Evolutionary conservation across 64 coral and sea anemone species (phyloP), one percentile per base, ranked within the genome.

Genomic region (Pocillopora verrucosa): DNA sequence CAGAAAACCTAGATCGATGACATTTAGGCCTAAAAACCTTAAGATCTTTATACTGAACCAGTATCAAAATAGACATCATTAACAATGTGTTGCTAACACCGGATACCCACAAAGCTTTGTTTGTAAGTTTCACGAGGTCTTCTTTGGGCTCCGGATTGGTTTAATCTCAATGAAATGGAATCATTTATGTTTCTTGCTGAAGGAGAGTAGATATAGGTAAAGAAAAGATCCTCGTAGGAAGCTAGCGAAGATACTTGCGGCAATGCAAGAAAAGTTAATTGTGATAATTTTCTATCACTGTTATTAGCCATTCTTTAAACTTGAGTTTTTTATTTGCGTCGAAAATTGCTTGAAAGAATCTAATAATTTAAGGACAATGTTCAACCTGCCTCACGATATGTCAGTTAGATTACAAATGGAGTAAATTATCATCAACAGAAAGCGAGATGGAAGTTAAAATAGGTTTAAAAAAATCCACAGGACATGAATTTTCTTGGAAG

Each of bases 371-470:
- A 30, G 30, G 30, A 30, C 30, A 30, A 30, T 30, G 30, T 30
- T 30, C 30, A 30, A 41, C 83, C 88, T 89, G 95, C 96, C 96
- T 93, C 96, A 98, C 0, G 96, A 98, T 30, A 90, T 77, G 59
- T 98, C 96, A 10, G 96, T 98, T 10, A 98, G 41, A 90, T 98
- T 98, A 24, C 88, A 92, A 17, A 95, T 61, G 3, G 96, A 98
- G 68, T 98, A 98, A 20, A 98, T 68, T 19, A 94, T 98, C 56
- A 98, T 65, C 62, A 98, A 74, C 1, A 98, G 88, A 76, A 95
- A 98, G 36, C 96, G 93, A 1, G 96, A 98, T 4, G 96, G 96
- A 6, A 98, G 87, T 68, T 91, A 98, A 12, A 95, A 30, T 30
- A 60, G 3, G 95, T 77, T 59, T 95, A 95, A 93, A 90, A 98